These are phyloP conservation scores for Entelurus aequoreus DNA, from an alignment of 2,113 vertebrate genomes.

Conservation along the genomic window DNA sequence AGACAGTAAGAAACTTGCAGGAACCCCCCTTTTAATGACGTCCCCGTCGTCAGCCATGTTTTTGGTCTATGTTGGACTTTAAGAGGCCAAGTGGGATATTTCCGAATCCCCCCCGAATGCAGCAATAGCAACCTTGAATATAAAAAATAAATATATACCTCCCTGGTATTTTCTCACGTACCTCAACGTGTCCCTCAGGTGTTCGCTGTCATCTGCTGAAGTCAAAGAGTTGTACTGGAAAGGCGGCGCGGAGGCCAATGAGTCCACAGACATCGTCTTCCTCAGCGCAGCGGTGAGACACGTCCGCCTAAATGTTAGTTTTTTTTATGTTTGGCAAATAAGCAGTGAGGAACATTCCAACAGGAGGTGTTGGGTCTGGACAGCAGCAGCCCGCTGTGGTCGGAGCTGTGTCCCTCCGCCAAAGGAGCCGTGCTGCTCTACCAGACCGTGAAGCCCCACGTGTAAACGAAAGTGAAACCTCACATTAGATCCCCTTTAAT, in stretches of 20 bases:
- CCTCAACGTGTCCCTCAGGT: constrained; percentile 59
- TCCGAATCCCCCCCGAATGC: too few relatives aligned
- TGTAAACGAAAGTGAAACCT: too few relatives aligned
- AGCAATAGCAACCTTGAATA: too few relatives aligned
- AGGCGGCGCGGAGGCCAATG: constrained; percentile 82
- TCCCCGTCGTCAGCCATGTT: too few relatives aligned
- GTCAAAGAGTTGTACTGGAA: constrained; percentile 74
- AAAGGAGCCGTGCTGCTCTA: constrained; percentile 80
- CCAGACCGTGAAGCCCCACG: constrained; percentile 58
- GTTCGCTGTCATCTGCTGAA: constrained; percentile 76
- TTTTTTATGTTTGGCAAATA: too few relatives aligned
- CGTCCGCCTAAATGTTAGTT: neutral
- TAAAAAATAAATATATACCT: too few relatives aligned
- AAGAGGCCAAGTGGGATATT: too few relatives aligned
- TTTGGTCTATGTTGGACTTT: too few relatives aligned
- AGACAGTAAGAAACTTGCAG: too few relatives aligned
- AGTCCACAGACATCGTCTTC: constrained; percentile 83
- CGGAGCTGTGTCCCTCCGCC: constrained; percentile 84
- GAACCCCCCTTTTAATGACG: too few relatives aligned
- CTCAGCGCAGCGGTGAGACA: constrained; percentile 68
- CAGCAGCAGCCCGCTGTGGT: constrained; percentile 69
- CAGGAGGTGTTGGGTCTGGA: constrained; percentile 74
- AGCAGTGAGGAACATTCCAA: neutral
- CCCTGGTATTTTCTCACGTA: too few relatives aligned
- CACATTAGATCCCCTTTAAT: too few relatives aligned